Conservation (phyloP, 2,113 vertebrate genomes). For the Dasyurus viverrinus region DNA sequence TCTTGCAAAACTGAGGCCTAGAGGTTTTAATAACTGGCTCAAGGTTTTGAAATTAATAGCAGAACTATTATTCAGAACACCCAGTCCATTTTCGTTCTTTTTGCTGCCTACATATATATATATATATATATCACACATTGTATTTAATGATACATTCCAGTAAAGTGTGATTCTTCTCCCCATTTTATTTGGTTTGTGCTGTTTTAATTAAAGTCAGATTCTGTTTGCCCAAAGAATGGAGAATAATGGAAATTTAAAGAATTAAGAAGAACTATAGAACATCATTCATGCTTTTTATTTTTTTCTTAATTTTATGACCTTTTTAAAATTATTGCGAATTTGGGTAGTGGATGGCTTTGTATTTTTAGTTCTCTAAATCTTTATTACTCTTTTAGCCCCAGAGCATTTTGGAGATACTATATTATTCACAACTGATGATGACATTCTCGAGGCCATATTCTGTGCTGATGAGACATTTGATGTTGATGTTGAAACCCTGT, state of each 20-base stretch:
- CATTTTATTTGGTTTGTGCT: background rate
- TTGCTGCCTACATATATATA: too few relatives aligned
- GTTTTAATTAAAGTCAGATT: accelerated
- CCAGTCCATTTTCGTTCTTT: too few relatives aligned
- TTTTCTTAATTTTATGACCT: background rate
- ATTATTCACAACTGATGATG: conserved; percentile 95
- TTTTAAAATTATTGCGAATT: accelerated
- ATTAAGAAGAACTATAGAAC: background rate
- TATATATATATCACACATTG: background rate
- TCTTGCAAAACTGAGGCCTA: background rate
- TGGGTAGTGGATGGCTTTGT: background rate
- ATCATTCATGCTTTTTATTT: background rate
- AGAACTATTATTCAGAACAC: background rate
- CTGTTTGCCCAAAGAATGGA: background rate
- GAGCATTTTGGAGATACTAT: conserved; percentile 99
- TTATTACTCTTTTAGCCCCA: conserved; percentile 83
- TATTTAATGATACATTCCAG: background rate
- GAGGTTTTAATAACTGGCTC: background rate
- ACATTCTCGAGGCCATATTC: conserved; percentile 96
- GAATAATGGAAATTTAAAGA: background rate
- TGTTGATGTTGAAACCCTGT: conserved; percentile 79
- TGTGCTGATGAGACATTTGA: conserved; percentile 90
- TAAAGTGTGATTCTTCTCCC: background rate
- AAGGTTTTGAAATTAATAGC: background rate
- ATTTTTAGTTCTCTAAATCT: conserved; percentile 6